Base-by-base conservation (phyloP, 2,797 vertebrate species). In the Taeniopygia guttata region DNA sequence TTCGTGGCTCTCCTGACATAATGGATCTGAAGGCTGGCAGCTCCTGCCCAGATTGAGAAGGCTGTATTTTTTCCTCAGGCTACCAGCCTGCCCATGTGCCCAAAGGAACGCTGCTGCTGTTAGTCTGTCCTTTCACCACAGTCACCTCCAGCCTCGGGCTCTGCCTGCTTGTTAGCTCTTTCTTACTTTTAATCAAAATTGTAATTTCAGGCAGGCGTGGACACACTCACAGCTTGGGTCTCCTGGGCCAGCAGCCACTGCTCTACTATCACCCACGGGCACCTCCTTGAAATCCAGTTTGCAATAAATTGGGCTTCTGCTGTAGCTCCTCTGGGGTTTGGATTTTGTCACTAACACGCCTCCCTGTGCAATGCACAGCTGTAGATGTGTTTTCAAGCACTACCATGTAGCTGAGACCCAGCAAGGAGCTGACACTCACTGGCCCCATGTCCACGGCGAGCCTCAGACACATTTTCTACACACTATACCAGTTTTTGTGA, bases 381-480 rank as follows among this genome's bases (percentile, higher is more conserved):
- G 1, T 32, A 17, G 30, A 51, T 2, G 5, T 34, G 36, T 67
- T 62, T 54, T 58, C 42, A 62, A 84, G 58, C 36, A 30, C 38
- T 16, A 36, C 9, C 59, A 22, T 23, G 36, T 22, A 63, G 43
- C 66, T 55, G 49, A 51, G 19, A 55, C 5, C 4, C 64, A 55
- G 40, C 32, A 46, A 0, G 11, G 13, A 34, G 16, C 34, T 70
- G 43, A 63, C 13, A 2, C 18, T 45, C 3, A 2, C 75, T 48
- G 20, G 40, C 14, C 25, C 52, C 18, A 2, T 5, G 21, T 29
- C 11, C 49, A 26, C 0, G 0, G 12, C 0, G 0, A 72, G 34
- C 29, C 34, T 64, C 76, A 43, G 9, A 16, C 26, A 42, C 0
- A 2, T 7, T 21, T 26, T 19, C 26, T 14, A 49, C 27, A 42